Evolutionary conservation across 2,797 vertebrate genomes (phyloP).

Genomic region (Amniataba percoides): DNA sequence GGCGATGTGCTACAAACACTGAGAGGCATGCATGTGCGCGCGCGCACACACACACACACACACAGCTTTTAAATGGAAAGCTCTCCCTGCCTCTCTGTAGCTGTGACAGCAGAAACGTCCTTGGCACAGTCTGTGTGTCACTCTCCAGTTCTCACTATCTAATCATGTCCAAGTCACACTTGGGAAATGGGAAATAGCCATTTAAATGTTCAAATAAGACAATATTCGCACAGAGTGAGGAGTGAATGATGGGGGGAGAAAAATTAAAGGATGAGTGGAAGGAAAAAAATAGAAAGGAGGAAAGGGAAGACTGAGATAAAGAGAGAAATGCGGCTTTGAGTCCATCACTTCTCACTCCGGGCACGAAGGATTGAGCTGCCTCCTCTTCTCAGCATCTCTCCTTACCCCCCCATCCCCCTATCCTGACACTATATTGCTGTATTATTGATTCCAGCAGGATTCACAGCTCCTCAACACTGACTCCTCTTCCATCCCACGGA

Average conservation of each 20-base stretch:
- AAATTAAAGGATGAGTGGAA: background rate
- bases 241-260: background rate
- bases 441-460: conserved; percentile 76
- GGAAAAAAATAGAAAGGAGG: conserved; percentile 17
- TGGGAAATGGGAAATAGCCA: background rate
- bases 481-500: conserved; percentile 70
- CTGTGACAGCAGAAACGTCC: conserved; percentile 49
- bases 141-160: conserved; percentile 24
- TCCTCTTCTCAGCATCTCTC: conserved; percentile 28
- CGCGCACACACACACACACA: conserved; percentile 1
- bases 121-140: conserved; percentile 33
- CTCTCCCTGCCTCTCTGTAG: conserved; percentile 1
- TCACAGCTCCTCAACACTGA: conserved; percentile 55
- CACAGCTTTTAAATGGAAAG: conserved; percentile 37
- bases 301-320: conserved; percentile 14
- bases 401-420: conserved; percentile 30
- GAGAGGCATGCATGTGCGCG: conserved; percentile 10
- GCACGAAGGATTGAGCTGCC: conserved; percentile 52
- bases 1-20: conserved; percentile 36
- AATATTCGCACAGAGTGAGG: conserved; percentile 18
- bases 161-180: conserved; percentile 34
- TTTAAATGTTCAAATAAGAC: conserved; percentile 12
- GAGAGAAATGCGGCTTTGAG: conserved; percentile 57
- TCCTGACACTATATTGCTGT: conserved; percentile 62
- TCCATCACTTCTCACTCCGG: conserved; percentile 67